These are phyloP conservation scores for Selene dorsalis DNA, from an alignment of 2,797 vertebrate genomes.

Conservation along the genomic window DNA sequence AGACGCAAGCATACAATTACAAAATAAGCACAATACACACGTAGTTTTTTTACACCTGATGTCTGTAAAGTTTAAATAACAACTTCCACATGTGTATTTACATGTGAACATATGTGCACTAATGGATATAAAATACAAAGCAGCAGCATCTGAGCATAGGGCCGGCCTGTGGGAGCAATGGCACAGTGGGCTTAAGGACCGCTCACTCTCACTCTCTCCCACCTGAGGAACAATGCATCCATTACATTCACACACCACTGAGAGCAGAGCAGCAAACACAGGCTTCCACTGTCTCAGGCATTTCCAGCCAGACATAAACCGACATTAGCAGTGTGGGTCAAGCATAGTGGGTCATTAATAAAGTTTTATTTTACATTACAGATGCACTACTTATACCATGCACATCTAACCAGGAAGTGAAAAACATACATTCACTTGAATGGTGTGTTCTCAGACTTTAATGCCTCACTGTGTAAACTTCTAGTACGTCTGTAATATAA, in stretches of 20 bases:
- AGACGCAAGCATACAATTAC: constrained; percentile 3
- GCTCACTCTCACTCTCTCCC: constrained; percentile 18
- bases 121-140: neutral
- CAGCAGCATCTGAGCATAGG: constrained; percentile 25
- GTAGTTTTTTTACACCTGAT: neutral
- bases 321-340: neutral
- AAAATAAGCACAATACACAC: neutral
- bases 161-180: constrained; percentile 26
- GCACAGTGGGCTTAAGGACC: constrained; percentile 36
- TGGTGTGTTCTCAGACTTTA: too few relatives aligned
- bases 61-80: constrained; percentile 13
- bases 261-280: constrained; percentile 17
- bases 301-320: neutral
- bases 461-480: too few relatives aligned
- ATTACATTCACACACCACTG: constrained; percentile 34
- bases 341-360: neutral
- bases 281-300: neutral
- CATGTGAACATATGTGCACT: constrained; percentile 20
- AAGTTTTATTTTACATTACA: neutral
- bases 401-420: neutral
- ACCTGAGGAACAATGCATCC: constrained; percentile 55
- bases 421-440: neutral
- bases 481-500: too few relatives aligned
- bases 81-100: constrained; percentile 20
- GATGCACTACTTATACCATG: neutral